A percentile compares a stretch with the other conserved stretches of the same genome.
Conservation (phyloP, 2,113 vertebrate genomes). For the Entosphenus tridentatus region DNA sequence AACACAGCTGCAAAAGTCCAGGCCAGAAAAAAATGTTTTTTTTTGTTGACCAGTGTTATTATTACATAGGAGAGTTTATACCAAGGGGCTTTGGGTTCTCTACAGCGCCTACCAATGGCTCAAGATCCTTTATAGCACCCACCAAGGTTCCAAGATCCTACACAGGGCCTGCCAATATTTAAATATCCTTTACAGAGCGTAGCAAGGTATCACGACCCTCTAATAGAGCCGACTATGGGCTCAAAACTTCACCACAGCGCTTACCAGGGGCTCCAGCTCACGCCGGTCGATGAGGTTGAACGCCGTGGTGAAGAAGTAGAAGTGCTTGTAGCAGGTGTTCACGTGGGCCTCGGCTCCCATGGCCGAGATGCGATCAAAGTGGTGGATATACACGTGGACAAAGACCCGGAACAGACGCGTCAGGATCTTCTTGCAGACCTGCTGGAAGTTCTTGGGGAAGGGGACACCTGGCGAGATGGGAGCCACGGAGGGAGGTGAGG, state of each 20-base stretch:
- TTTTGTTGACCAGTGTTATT: no score
- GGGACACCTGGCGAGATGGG: conserved; percentile 47
- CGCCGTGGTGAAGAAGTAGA: conserved; percentile 82
- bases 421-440: conserved; percentile 80
- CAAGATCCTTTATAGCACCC: no score
- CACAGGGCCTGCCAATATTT: no score
- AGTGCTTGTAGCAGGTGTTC: conserved; percentile 98
- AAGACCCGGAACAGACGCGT: conserved; percentile 90
- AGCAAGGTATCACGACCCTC: no score
- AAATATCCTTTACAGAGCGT: no score
- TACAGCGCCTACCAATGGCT: no score
- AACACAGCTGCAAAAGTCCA: no score
- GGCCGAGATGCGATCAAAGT: conserved; percentile 71
- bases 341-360: conserved; percentile 91
- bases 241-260: conserved; percentile 10
- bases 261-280: conserved; percentile 91
- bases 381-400: conserved; percentile 95
- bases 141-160: no score
- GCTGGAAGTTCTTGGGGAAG: conserved; percentile 85
- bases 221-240: no score
- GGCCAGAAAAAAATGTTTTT: no score
- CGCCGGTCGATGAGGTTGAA: conserved; percentile 88
- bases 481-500: background rate
- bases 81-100: no score
- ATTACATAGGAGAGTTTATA: no score